phyloP scores from a whole-genome alignment of 2,113 vertebrate species.

The Triplophysa dalaica region DNA sequence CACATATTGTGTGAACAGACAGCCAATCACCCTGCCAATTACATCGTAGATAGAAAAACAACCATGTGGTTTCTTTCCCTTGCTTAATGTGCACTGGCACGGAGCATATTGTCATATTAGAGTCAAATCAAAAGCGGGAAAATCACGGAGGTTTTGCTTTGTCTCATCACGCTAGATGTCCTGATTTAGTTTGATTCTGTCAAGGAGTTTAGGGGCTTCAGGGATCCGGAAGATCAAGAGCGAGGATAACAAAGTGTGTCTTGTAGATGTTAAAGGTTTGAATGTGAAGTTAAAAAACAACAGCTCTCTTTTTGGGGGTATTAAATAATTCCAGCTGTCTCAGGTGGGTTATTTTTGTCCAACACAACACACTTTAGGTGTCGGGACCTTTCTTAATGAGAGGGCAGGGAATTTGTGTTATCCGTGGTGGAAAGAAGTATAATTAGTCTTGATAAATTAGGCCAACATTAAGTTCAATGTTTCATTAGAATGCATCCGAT shows the following conservation, averaged over 20 bases:
- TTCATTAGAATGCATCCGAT: slow-evolving; percentile 35
- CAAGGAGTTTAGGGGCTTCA: slow-evolving; percentile 2
- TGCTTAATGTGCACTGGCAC: slow-evolving; percentile 4
- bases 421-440: slow-evolving; percentile 13
- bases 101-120: background rate
- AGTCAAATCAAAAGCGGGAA: slow-evolving; percentile 8
- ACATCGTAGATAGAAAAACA: slow-evolving; percentile 26
- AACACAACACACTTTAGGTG: slow-evolving; percentile 29
- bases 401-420: slow-evolving; percentile 37
- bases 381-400: slow-evolving; percentile 41
- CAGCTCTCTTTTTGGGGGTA: slow-evolving; percentile 4
- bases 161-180: slow-evolving; percentile 7
- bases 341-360: slow-evolving; percentile 3
- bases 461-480: slow-evolving; percentile 13
- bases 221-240: slow-evolving; percentile 11
- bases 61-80: slow-evolving; percentile 6
- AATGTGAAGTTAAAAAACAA: background rate
- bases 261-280: background rate
- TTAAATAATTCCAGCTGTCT: slow-evolving; percentile 12
- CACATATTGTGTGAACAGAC: slow-evolving; percentile 71
- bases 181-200: background rate
- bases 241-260: background rate
- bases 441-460: slow-evolving; percentile 48
- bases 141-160: background rate
- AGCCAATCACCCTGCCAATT: slow-evolving; percentile 58